Conservation (phyloP, 2,113 vertebrate species). For the Atherinomorus stipes region DNA sequence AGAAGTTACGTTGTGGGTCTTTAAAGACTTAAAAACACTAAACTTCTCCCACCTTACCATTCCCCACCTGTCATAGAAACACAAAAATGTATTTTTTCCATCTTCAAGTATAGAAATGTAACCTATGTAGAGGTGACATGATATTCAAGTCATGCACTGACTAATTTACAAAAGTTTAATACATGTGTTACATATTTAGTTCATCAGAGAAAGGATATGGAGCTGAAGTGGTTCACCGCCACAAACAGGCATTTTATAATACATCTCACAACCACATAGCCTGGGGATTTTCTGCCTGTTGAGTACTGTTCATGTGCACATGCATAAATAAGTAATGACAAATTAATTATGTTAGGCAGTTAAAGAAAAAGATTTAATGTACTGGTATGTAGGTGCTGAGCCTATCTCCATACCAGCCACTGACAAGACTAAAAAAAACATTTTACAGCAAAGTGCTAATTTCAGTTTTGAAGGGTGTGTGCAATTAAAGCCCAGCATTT, state of each 20-base stretch:
- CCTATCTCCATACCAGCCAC: background rate
- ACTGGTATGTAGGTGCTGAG: background rate
- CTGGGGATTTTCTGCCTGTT: background rate
- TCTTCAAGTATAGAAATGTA: background rate
- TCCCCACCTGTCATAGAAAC: background rate
- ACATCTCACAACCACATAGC: conserved; percentile 22
- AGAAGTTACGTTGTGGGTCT: no score
- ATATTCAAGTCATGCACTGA: no score
- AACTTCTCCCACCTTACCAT: background rate
- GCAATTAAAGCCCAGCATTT: background rate
- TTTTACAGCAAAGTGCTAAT: background rate
- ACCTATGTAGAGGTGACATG: no score
- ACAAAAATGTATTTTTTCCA: background rate
- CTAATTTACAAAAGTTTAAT: no score
- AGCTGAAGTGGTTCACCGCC: conserved; percentile 4
- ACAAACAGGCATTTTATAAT: conserved; percentile 26
- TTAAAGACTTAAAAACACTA: background rate
- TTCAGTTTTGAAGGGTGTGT: conserved; percentile 1
- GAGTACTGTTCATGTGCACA: conserved; percentile 7
- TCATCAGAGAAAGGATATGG: background rate
- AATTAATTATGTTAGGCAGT: conserved; percentile 35
- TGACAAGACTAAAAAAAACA: conserved; percentile 1
- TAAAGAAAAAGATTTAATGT: conserved; percentile 17
- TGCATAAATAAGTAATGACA: conserved; percentile 50
- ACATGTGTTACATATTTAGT: no score